Percentiles rank a stretch among this genome's conserved stretches.
These are phyloP conservation scores for Albula goreensis DNA, from an alignment of 2,113 vertebrate species.

Conservation along the genomic window DNA sequence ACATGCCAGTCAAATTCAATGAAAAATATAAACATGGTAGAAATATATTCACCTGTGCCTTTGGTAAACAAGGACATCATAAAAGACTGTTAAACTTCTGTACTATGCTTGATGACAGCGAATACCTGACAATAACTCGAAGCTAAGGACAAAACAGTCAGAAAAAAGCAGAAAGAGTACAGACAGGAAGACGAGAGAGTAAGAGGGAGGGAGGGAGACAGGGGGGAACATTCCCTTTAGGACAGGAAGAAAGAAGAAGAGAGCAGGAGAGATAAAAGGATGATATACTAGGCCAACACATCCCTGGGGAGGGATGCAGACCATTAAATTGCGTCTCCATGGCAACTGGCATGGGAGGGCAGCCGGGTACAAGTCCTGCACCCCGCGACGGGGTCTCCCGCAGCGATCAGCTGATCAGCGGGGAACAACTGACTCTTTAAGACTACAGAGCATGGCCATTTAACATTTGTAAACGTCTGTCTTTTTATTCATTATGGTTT, in stretches of 20 bases:
- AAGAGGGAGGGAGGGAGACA: conserved; percentile 4
- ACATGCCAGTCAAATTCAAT: background rate
- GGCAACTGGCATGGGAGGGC: background rate
- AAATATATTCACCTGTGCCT: background rate
- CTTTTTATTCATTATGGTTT: background rate
- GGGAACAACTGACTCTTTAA: conserved; percentile 18
- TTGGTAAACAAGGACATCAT: background rate
- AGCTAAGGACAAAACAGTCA: background rate
- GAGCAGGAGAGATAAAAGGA: conserved; percentile 47
- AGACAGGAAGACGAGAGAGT: conserved; percentile 1
- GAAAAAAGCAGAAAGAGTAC: background rate
- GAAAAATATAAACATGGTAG: background rate
- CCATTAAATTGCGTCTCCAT: conserved; percentile 15
- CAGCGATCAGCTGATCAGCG: conserved; percentile 1
- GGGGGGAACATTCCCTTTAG: conserved; percentile 3
- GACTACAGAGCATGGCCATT: conserved; percentile 6
- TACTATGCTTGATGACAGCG: background rate
- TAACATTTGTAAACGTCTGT: conserved; percentile 17
- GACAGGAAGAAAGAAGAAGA: background rate
- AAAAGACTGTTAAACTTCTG: background rate
- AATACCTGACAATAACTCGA: background rate
- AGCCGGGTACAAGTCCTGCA: background rate
- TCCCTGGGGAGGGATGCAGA: conserved; percentile 1
- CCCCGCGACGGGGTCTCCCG: background rate
- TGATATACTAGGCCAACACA: conserved; percentile 11